A percentile compares a stretch with the other conserved stretches of the same genome.
These are phyloP conservation scores for Eupleurogrammus muticus DNA, from an alignment of 2,797 vertebrate species.

Conservation along the genomic window DNA sequence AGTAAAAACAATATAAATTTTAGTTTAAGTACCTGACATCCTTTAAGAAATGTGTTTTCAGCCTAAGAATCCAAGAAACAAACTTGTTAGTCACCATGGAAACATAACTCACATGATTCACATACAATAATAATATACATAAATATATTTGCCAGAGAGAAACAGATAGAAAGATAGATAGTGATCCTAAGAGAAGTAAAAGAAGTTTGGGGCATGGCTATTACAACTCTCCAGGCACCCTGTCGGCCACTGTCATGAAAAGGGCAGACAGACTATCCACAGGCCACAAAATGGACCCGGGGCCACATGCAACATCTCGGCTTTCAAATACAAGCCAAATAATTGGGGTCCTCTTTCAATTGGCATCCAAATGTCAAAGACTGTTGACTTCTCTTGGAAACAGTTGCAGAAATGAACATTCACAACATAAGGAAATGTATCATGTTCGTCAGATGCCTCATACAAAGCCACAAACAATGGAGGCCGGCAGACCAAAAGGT, in stretches of 20 bases:
- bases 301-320: conserved; percentile 59
- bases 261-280: conserved; percentile 64
- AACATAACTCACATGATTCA: conserved; percentile 5
- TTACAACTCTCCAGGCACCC: conserved; percentile 66
- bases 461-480: conserved; percentile 27
- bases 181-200: conserved; percentile 57
- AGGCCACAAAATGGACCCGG: conserved; percentile 56
- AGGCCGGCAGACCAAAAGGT: conserved; percentile 32
- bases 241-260: conserved; percentile 60
- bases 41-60: conserved; percentile 71
- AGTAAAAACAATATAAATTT: background rate
- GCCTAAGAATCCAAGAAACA: conserved; percentile 59
- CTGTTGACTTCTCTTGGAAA: conserved; percentile 74
- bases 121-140: background rate
- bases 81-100: conserved; percentile 21
- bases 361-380: conserved; percentile 74
- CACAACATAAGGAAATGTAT: conserved; percentile 34
- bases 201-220: conserved; percentile 42
- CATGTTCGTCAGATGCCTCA: conserved; percentile 32
- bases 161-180: no score
- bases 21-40: conserved; percentile 76
- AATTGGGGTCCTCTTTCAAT: conserved; percentile 70
- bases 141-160: conserved; percentile 12
- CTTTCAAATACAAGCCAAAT: conserved; percentile 73
- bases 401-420: conserved; percentile 72